phyloP scores from a whole-genome alignment of 2,797 vertebrate species.

The Dallia pectoralis region DNA sequence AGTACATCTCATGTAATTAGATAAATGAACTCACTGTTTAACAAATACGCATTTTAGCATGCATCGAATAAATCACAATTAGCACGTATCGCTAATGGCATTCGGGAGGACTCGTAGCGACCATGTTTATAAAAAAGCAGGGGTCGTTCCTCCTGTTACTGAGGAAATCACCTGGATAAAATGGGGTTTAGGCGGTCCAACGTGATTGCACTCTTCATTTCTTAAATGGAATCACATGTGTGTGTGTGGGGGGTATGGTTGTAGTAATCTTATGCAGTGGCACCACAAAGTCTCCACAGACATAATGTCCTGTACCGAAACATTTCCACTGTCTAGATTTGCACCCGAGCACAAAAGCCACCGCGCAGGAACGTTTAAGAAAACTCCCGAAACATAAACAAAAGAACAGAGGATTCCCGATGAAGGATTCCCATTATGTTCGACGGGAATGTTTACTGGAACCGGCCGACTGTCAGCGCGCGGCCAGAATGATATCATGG shows the following conservation, averaged over 20 bases:
- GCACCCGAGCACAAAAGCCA: not conserved
- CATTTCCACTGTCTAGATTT: conserved; percentile 40
- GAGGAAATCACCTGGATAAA: conserved; percentile 70
- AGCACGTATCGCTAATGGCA: conserved; percentile 22
- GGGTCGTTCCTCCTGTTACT: conserved; percentile 23
- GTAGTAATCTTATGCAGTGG: conserved; percentile 39
- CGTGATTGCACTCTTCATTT: conserved; percentile 56
- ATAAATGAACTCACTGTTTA: conserved; percentile 22
- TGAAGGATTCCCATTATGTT: conserved; percentile 54
- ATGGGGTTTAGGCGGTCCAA: conserved; percentile 50
- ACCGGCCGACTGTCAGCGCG: conserved; percentile 60
- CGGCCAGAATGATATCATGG: conserved; percentile 67
- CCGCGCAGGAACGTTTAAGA: not conserved
- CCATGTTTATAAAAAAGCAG: conserved; percentile 6
- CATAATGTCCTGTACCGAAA: conserved; percentile 61
- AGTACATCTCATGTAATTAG: conserved; percentile 39
- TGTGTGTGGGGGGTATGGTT: conserved; percentile 41
- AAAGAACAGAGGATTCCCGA: conserved; percentile 22
- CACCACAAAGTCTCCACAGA: conserved; percentile 52
- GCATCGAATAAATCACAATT: conserved; percentile 46
- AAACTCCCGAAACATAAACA: conserved; percentile 5
- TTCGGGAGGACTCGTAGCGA: not conserved
- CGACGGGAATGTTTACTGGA: conserved; percentile 51
- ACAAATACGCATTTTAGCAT: conserved; percentile 18
- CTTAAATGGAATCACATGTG: conserved; percentile 65